Evolutionary conservation across 2,113 vertebrate genomes (phyloP).

Genomic region (Alouatta palliata): DNA sequence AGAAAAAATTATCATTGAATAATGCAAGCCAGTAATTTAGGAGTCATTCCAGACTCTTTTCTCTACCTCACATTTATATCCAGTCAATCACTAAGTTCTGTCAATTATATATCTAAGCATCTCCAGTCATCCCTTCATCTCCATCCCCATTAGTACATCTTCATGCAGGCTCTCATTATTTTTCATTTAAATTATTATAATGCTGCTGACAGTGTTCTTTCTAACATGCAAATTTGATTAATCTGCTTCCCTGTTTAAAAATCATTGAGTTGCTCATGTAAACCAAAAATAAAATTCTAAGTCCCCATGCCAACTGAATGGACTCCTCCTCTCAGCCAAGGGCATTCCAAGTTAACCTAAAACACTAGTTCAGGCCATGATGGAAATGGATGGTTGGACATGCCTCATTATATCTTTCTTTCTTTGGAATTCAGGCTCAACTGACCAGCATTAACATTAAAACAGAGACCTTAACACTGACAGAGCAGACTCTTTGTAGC

Average conservation of each 20-base stretch:
- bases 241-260: conserved; percentile 7
- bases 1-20: not conserved
- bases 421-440: too few relatives aligned
- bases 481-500: too few relatives aligned
- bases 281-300: too few relatives aligned
- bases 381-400: too few relatives aligned
- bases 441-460: too few relatives aligned
- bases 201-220: not conserved
- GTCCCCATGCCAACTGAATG: too few relatives aligned
- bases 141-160: not conserved
- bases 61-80: not conserved
- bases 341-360: too few relatives aligned
- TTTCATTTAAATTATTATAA: conserved; percentile 33
- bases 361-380: too few relatives aligned
- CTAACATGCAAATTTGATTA: conserved; percentile 10
- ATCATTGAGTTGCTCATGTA: not conserved
- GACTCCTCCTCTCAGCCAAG: too few relatives aligned
- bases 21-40: not conserved
- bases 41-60: not conserved
- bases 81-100: not conserved
- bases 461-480: too few relatives aligned
- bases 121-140: not conserved
- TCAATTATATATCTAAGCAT: not conserved
- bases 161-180: not conserved
- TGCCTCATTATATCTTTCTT: too few relatives aligned